These are phyloP conservation scores for Leptodactylus fuscus DNA, from an alignment of 2,113 vertebrate species.

Conservation along the genomic window DNA sequence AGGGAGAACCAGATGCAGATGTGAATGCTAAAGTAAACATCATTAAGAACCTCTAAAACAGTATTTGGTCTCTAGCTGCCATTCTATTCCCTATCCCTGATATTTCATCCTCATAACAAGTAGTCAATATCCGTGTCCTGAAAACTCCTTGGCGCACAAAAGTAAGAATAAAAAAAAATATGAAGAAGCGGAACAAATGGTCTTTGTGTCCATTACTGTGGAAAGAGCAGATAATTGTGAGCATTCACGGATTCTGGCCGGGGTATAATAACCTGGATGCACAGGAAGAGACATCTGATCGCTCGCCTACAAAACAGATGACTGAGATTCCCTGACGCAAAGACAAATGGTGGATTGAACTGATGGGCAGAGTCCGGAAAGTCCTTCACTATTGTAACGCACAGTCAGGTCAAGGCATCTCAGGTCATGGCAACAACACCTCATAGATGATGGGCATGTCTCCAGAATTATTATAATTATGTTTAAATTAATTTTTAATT, in stretches of 20 bases:
- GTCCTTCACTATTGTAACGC: not conserved
- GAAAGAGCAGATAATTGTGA: slow-evolving; percentile 36
- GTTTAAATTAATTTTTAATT: no score
- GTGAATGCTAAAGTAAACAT: no score
- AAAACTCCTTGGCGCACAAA: not conserved
- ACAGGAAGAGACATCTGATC: slow-evolving; percentile 49
- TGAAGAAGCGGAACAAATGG: slow-evolving; percentile 19
- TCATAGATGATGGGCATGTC: not conserved
- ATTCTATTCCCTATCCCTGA: not conserved
- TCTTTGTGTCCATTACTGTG: slow-evolving; percentile 20
- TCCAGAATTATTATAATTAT: not conserved
- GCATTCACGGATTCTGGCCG: slow-evolving; percentile 35
- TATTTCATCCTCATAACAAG: slow-evolving; percentile 5
- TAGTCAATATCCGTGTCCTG: slow-evolving; percentile 47
- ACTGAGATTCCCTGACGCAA: not conserved
- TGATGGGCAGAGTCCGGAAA: slow-evolving; percentile 1
- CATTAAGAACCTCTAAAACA: no score
- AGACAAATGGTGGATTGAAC: slow-evolving; percentile 27
- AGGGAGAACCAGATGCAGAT: no score
- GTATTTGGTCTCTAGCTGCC: not conserved
- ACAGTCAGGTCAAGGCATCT: not conserved
- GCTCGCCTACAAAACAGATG: slow-evolving; percentile 7
- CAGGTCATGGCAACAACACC: not conserved
- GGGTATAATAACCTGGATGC: slow-evolving; percentile 38
- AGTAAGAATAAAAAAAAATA: not conserved